Evolutionary conservation across 2,888 invertebrate genomes (phyloP).

Genomic region (Lithophane socia): DNA sequence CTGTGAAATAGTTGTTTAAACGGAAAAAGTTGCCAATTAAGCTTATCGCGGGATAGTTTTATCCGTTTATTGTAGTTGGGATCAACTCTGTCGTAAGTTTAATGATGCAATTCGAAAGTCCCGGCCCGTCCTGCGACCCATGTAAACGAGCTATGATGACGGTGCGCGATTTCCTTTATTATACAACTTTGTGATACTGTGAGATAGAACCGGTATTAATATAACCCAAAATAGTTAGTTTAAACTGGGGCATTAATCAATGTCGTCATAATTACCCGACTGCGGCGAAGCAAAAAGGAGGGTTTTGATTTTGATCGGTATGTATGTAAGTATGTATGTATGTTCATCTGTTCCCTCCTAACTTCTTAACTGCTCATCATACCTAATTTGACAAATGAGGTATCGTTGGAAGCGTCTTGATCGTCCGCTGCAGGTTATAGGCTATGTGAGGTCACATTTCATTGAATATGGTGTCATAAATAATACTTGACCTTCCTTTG

Average conservation of each 20-base stretch:
- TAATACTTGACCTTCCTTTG: background rate
- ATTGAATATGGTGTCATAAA: too few species aligned
- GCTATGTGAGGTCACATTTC: too few species aligned
- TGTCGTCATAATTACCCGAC: constrained; percentile 9
- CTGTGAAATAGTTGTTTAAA: constrained; percentile 32
- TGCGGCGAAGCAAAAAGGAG: too few species aligned
- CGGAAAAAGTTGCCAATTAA: constrained; percentile 53
- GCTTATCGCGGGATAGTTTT: constrained; percentile 59
- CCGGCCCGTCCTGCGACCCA: constrained; percentile 25
- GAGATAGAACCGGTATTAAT: constrained; percentile 51
- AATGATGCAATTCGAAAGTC: constrained; percentile 65
- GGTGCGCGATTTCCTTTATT: constrained; percentile 58
- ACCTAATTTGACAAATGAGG: too few species aligned
- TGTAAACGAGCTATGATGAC: constrained; percentile 58
- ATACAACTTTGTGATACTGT: constrained; percentile 63
- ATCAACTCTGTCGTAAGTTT: constrained; percentile 57
- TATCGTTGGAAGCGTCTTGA: too few species aligned
- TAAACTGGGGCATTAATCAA: constrained; percentile 37
- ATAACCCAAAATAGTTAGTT: constrained; percentile 55
- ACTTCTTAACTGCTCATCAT: too few species aligned
- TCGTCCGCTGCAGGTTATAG: too few species aligned
- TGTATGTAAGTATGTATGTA: too few species aligned
- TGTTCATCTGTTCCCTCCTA: too few species aligned
- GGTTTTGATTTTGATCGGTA: too few species aligned
- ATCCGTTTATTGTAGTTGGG: constrained; percentile 61